Conservation (phyloP, 2,113 vertebrate species). For the Nothoprocta perdicaria region DNA sequence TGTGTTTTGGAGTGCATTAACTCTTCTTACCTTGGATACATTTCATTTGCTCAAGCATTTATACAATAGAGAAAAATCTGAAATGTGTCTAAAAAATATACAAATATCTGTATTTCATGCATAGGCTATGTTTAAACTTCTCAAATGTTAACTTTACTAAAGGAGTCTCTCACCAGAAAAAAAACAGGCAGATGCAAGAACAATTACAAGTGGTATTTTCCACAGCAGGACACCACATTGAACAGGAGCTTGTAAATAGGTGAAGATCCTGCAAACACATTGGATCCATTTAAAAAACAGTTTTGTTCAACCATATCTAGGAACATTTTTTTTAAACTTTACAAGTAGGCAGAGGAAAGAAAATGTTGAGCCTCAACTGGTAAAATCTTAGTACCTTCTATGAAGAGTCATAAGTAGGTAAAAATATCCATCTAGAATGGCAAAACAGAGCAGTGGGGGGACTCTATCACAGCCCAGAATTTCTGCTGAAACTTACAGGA, state of each 20-base stretch:
- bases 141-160: neutral
- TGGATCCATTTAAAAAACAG: neutral
- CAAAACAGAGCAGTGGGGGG: neutral
- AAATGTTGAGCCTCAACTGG: neutral
- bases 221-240: neutral
- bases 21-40: neutral
- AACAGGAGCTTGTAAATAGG: neutral
- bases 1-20: constrained; percentile 47
- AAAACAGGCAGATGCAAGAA: neutral
- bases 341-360: rapidly evolving
- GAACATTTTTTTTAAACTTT: neutral
- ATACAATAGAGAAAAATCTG: neutral
- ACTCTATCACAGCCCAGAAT: neutral
- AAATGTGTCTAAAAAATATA: constrained; percentile 45
- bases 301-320: neutral
- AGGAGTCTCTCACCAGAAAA: neutral
- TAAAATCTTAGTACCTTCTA: neutral
- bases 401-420: neutral
- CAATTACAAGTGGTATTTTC: neutral
- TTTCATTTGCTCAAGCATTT: constrained; percentile 3
- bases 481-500: neutral
- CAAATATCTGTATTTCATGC: neutral
- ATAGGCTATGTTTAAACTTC: neutral
- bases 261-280: neutral
- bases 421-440: neutral